Evolutionary conservation across 2,888 invertebrate genomes (phyloP).

Genomic region (Sphaerophoria rueppellii): DNA sequence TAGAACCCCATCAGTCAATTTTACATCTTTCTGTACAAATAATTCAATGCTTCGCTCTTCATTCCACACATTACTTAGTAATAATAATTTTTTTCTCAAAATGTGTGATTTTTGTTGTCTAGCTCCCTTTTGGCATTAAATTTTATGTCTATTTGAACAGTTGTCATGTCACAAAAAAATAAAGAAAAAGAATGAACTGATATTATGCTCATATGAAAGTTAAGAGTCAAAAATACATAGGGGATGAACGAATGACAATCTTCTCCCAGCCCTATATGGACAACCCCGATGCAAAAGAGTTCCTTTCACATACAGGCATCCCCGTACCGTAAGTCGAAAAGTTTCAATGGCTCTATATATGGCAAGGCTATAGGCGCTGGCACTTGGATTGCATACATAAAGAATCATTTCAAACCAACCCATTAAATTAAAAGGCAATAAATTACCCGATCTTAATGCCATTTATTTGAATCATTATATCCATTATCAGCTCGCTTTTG

Average conservation of each 20-base stretch:
- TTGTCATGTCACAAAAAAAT: conserved; percentile 41
- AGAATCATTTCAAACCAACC: conserved; percentile 76
- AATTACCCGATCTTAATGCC: conserved; percentile 80
- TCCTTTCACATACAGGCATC: neutral
- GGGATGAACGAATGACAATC: conserved; percentile 62
- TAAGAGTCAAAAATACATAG: conserved; percentile 23
- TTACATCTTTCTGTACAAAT: conserved; percentile 3
- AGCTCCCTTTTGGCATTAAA: conserved; percentile 46
- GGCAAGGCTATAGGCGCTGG: neutral
- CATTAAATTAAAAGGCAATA: conserved; percentile 82
- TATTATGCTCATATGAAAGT: neutral
- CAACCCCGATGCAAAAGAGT: conserved; percentile 16
- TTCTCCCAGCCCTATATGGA: neutral
- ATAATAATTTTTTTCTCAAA: conserved; percentile 41
- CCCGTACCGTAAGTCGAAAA: neutral
- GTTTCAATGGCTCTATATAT: neutral
- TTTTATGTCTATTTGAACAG: conserved; percentile 61
- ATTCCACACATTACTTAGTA: conserved; percentile 30
- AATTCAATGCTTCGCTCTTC: neutral
- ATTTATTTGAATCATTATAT: conserved; percentile 75
- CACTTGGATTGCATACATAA: neutral
- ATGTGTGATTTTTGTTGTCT: conserved; percentile 52
- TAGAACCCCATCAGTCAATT: conserved; percentile 44
- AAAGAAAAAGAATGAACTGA: neutral
- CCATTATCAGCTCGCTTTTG: conserved; percentile 67